Base-by-base conservation (phyloP, 2,888 invertebrate genomes). In the Xanthostigma xanthostigma region DNA sequence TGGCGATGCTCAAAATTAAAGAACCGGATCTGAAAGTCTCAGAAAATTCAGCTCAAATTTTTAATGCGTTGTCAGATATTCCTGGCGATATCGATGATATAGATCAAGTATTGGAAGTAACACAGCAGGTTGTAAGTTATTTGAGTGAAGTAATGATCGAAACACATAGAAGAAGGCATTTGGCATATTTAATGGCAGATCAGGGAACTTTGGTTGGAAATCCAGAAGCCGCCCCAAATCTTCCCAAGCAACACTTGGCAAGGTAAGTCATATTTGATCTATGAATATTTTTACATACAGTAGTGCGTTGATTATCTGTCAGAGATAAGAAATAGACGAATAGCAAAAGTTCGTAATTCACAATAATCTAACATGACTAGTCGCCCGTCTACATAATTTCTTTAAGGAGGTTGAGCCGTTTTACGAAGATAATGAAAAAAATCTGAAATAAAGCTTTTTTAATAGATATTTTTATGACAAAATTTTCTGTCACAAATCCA, bases 31-130 rank as follows among this genome's bases (percentile, higher is more conserved):
- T 97, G 49, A 82, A 83, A 57, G 78, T 81, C 55, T 73, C 93
- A 56, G 92, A 94, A 59, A 95, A 95, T 68, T 95, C 96, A 1
- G 96, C 96, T 10, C 93, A 95, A 71, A 94, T 98, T 61, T 98
- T 98, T 66, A 97, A 96, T 68, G 89, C 92, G 3, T 72, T 98
- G 2, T 95, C 95, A 13, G 93, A 95, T 64, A 89, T 96, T 61
- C 97, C 97, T 39, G 90, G 92, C 12, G 86, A 86, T 67, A 84
- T 95, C 51, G 87, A 92, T 61, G 92, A 94, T 71, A 89, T 94
- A 45, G 89, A 91, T 59, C 76, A 84, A 53, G 72, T 95, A 35
- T 81, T 94, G 56, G 79, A 86, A 65, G 86, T 81, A 45, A 77
- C 85, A 1, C 70, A 79, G 58, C 79, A 84, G 56, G 81, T 90